Base-by-base conservation (phyloP, 2,888 invertebrate species). In the Chrysomela aeneicollis region DNA sequence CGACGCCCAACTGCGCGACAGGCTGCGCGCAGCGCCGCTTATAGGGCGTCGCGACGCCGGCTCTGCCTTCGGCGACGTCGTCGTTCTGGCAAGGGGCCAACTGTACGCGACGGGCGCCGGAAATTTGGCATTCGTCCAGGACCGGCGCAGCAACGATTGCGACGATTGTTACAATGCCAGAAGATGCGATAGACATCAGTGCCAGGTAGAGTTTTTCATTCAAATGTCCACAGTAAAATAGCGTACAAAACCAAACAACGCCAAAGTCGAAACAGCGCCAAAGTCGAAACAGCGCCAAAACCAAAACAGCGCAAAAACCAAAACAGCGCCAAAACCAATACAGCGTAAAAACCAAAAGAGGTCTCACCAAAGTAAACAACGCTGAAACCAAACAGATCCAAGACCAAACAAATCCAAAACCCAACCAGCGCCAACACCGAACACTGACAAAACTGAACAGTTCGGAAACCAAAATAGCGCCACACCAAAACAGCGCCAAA, bases 11-110 rank as follows among this genome's bases (percentile, higher is more conserved):
- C 80, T 86, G 2, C 74, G 76, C 12, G 75, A 79, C 12, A 71
- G 75, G 1, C 19, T 71, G 9, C 37, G 50, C 9, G 46, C 49
- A 6, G 80, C 81, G 0, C 79, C 81, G 0, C 66, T 82, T 19
- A 64, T 77, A 52, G 81, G 81, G 6, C 75, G 76, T 32, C 78
- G 78, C 65, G 73, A 78, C 19, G 81, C 84, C 5, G 85, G 85
- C 6, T 82, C 85, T 1, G 84, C 86, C 21, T 87, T 87, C 66
- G 89, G 89, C 8, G 91, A 91, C 72, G 86, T 90, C 47, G 86
- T 87, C 0, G 85, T 89, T 17, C 78, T 91, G 78, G 88, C 90
- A 3, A 85, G 85, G 73, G 91, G 91, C 12, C 86, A 88, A 67
- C 78, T 91, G 12, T 84, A 89, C 71, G 85, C 86, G 66, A 82